Percentiles rank a stretch among this genome's conserved stretches.
These are phyloP conservation scores for Prunella fulvescens DNA, from an alignment of 2,113 vertebrate genomes.

Conservation along the genomic window DNA sequence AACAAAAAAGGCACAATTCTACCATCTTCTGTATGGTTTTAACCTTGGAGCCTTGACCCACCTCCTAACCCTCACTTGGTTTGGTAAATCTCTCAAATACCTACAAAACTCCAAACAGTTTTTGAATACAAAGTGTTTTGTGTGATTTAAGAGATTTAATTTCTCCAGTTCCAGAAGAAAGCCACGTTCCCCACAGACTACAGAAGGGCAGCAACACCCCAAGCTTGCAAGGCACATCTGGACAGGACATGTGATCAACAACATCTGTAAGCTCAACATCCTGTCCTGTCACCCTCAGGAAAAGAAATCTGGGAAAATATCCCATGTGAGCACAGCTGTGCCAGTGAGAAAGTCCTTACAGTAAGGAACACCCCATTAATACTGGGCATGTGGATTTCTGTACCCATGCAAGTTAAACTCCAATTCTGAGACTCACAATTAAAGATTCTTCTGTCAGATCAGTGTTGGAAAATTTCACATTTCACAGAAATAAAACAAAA, in stretches of 20 bases:
- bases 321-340: background rate
- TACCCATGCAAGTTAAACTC: background rate
- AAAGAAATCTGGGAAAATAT: background rate
- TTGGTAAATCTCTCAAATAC: background rate
- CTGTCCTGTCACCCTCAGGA: background rate
- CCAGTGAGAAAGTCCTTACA: background rate
- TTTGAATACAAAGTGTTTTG: background rate
- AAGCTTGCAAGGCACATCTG: background rate
- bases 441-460: background rate
- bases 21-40: background rate
- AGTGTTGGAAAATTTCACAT: background rate
- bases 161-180: background rate
- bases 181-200: background rate
- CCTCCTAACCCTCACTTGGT: background rate
- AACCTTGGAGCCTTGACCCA: background rate
- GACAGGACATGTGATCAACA: background rate
- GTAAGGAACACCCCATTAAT: background rate
- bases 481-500: background rate
- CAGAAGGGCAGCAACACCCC: background rate
- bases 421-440: background rate
- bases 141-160: background rate
- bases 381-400: background rate
- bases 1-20: background rate
- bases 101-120: background rate
- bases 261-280: background rate